Percentiles rank a stretch among this genome's conserved stretches.
phyloP scores from a whole-genome alignment of 1,140 invertebrate genomes.

The Drosophila leontia region DNA sequence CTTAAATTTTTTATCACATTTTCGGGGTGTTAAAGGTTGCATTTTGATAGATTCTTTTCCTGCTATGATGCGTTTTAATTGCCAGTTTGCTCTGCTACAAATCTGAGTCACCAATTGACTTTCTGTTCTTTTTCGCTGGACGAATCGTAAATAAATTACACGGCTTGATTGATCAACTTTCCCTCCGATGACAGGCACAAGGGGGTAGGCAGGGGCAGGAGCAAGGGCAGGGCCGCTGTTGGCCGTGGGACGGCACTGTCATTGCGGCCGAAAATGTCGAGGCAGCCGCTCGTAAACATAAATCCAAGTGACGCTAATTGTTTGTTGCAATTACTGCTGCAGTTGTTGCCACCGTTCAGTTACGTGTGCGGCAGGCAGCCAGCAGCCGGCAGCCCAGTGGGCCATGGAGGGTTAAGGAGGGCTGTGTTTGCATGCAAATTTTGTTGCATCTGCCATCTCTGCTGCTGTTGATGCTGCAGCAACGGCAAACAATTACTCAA shows the following conservation, averaged over 20 bases:
- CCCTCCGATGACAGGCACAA: slow-evolving; percentile 32
- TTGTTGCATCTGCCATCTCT: slow-evolving; percentile 62
- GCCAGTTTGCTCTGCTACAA: background rate
- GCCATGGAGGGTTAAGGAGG: slow-evolving; percentile 7
- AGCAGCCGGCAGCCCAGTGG: slow-evolving; percentile 2
- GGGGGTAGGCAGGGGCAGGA: background rate
- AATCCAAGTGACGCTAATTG: slow-evolving; percentile 82
- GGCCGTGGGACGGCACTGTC: slow-evolving; percentile 14
- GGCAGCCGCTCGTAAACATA: slow-evolving; percentile 75
- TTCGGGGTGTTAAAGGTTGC: too few species aligned
- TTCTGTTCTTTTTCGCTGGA: slow-evolving; percentile 21
- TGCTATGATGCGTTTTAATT: background rate
- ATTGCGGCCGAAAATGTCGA: slow-evolving; percentile 55
- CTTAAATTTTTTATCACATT: too few species aligned
- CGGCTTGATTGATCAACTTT: slow-evolving; percentile 59
- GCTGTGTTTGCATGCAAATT: slow-evolving; percentile 72
- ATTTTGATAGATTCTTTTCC: background rate
- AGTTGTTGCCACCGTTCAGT: slow-evolving; percentile 61
- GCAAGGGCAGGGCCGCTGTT: background rate
- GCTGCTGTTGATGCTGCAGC: slow-evolving; percentile 53
- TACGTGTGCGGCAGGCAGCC: slow-evolving; percentile 59
- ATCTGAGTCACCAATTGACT: slow-evolving; percentile 15
- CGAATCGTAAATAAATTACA: slow-evolving; percentile 46
- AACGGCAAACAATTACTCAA: slow-evolving; percentile 79
- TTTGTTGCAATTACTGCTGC: slow-evolving; percentile 82